Base-by-base conservation (phyloP, 1,140 invertebrate species). In the Drosophila punjabiensis region DNA sequence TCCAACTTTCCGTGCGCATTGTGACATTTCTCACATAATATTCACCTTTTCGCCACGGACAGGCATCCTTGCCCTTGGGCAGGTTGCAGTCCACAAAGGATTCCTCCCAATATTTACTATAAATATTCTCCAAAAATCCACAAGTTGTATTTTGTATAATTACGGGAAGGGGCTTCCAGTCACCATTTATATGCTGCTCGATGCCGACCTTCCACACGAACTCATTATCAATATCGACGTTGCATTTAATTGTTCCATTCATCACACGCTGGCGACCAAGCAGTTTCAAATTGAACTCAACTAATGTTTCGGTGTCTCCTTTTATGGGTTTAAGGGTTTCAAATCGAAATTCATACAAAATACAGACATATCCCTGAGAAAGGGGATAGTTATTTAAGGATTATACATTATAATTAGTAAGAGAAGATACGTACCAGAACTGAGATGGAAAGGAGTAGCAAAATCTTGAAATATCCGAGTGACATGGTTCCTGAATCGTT, bases 31-130 rank as follows among this genome's bases (percentile, higher is more conserved):
- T 69, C 4, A 67, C 0, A 33, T 52, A 68, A 9, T 69, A 69
- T 41, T 69, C 45, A 24, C 66, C 66, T 13, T 69, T 52, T 33
- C 7, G 24, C 8, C 50, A 0, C 2, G 63, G 63, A 16, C 63
- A 69, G 6, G 9, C 6, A 8, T 64, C 41, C 6, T 13, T n/a
- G 4, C 33, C 11, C 4, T 1, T 52, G 11, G 63, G 66, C 35
- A 69, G 0, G 13, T 50, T 50, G 5, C 43, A n/a, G 33, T 33
- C 18, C 28, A 1, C 5, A 5, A 41, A 0, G 14, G 45, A 67
- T 10, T 3, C 9, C 1, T 16, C 18, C 9, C 30, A 67, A n/a
- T 67, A 67, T 13, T n/a, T 33, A 4, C 4, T 28, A 16, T 39
- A 69, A n/a, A 33, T 20, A 0, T 16, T 4, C 7, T 18, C 5